Evolutionary conservation across 2,113 vertebrate genomes (phyloP).

Genomic region (Formicarius rufipectus): DNA sequence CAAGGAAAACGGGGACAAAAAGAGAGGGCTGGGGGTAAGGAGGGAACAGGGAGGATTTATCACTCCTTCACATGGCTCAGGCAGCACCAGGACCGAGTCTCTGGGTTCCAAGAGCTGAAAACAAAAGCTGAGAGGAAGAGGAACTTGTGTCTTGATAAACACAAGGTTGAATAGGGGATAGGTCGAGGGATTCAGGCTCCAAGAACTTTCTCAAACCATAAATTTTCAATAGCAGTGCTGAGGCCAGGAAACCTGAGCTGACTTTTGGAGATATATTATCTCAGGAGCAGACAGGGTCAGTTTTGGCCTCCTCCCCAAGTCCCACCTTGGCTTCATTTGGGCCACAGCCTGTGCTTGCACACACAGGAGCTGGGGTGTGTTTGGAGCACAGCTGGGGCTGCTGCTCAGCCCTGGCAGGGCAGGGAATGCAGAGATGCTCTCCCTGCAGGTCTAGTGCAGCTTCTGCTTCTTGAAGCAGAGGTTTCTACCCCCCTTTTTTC

Average conservation of each 20-base stretch:
- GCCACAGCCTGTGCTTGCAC: accelerated
- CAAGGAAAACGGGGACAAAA: not conserved
- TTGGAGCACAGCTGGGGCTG: not conserved
- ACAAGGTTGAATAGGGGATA: conserved; percentile 40
- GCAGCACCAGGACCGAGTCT: not conserved
- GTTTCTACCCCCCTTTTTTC: not conserved
- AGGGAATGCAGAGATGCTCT: no score
- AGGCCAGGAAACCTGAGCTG: conserved; percentile 67
- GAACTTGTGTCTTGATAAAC: conserved; percentile 63
- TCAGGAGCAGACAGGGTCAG: conserved; percentile 56
- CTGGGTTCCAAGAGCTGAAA: not conserved
- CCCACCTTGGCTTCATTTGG: not conserved
- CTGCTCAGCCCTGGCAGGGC: not conserved
- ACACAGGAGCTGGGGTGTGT: accelerated
- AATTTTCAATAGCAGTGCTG: conserved; percentile 63
- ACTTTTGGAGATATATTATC: conserved; percentile 20
- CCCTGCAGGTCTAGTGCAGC: not conserved
- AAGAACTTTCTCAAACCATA: conserved; percentile 77
- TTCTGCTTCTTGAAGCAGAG: not conserved
- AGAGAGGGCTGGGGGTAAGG: not conserved
- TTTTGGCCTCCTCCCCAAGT: not conserved
- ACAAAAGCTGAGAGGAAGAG: conserved; percentile 58
- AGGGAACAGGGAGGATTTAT: not conserved
- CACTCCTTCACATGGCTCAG: not conserved
- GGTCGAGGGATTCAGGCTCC: conserved; percentile 56